Evolutionary conservation across 2,888 invertebrate genomes (phyloP).

Genomic region (Ormyrus nitidulus): DNA sequence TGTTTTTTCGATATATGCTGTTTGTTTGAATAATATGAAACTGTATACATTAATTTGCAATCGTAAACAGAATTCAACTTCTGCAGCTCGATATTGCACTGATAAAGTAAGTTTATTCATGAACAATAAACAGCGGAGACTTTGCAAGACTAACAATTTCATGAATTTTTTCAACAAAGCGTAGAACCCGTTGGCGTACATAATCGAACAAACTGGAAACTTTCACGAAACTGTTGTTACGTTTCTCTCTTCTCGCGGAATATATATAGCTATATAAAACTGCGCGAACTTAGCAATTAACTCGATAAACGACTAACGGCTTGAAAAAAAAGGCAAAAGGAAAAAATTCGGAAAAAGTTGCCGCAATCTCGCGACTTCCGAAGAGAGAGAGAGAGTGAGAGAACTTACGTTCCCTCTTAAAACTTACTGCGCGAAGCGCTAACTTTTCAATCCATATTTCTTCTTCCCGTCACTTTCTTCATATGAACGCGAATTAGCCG

Average conservation of each 20-base stretch:
- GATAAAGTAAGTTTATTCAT: too few relatives aligned
- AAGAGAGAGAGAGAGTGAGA: neutral
- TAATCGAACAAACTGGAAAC: conserved; percentile 38
- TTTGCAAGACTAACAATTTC: neutral
- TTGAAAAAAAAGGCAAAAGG: conserved; percentile 14
- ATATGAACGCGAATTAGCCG: neutral
- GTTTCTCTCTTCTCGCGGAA: neutral
- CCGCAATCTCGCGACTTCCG: conserved; percentile 30
- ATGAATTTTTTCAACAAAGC: conserved; percentile 32
- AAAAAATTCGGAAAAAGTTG: conserved; percentile 29
- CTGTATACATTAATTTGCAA: too few relatives aligned
- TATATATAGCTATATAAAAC: conserved; percentile 8
- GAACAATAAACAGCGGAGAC: neutral
- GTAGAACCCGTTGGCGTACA: conserved; percentile 1
- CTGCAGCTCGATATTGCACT: too few relatives aligned
- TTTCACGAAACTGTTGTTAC: conserved; percentile 40
- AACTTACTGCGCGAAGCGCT: conserved; percentile 8
- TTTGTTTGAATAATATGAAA: too few relatives aligned
- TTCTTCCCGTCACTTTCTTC: neutral
- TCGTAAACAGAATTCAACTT: too few relatives aligned
- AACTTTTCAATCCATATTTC: conserved; percentile 43
- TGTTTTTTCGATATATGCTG: too few relatives aligned
- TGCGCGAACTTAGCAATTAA: conserved; percentile 47
- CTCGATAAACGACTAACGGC: conserved; percentile 46
- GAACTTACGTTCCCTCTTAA: conserved; percentile 3